phyloP scores from a whole-genome alignment of 2,113 vertebrate genomes.

The Centrocercus urophasianus region DNA sequence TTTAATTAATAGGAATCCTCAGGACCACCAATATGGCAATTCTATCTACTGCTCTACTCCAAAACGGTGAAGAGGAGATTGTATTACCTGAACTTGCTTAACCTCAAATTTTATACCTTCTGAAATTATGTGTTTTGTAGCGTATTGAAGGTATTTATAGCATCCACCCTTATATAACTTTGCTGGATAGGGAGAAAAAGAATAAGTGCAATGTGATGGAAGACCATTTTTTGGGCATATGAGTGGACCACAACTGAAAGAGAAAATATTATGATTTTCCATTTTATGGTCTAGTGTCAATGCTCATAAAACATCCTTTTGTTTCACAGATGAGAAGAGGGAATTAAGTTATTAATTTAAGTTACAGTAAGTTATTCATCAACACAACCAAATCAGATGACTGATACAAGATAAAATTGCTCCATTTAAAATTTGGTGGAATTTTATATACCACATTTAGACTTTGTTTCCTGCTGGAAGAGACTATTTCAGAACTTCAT shows the following conservation, averaged over 20 bases:
- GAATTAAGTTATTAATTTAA: neutral
- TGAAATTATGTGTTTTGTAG: neutral
- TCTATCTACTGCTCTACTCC: neutral
- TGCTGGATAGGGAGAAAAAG: neutral
- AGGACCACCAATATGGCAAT: neutral
- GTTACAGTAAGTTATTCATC: neutral
- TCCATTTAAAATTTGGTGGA: neutral
- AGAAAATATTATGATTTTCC: neutral
- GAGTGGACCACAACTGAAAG: neutral
- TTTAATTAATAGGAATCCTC: neutral
- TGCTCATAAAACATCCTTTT: neutral
- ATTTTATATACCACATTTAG: neutral
- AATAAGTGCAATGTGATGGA: neutral
- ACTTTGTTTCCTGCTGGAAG: neutral
- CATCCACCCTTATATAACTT: neutral
- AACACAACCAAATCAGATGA: neutral
- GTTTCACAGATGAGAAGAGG: neutral
- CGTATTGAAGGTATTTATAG: neutral
- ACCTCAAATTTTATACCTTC: neutral
- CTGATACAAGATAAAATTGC: neutral
- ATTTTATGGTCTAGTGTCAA: neutral
- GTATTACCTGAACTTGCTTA: constrained; percentile 13
- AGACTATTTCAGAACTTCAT: neutral
- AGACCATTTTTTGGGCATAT: neutral
- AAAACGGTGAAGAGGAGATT: neutral